A percentile compares a stretch with the other conserved stretches of the same genome.
phyloP scores from a whole-genome alignment of 2,797 vertebrate species.

The Leptatherina wallacei region DNA sequence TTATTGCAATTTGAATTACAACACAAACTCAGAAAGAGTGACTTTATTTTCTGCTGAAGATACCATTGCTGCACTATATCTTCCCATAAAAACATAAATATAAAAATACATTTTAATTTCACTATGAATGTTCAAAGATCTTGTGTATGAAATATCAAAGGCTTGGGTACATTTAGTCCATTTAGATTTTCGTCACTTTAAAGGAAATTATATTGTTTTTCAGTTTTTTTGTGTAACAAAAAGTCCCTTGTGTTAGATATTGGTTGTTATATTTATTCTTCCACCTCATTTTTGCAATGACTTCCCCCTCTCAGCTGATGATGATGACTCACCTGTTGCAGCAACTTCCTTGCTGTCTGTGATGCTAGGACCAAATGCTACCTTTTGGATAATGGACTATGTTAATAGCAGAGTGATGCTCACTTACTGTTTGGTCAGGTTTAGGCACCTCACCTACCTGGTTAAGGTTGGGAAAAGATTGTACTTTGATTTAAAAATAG shows the following conservation, averaged over 20 bases:
- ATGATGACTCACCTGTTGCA: neutral
- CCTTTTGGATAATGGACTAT: neutral
- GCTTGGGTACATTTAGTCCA: too few species aligned
- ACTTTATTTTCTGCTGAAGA: too few species aligned
- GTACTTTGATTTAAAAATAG: neutral
- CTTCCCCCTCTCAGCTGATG: neutral
- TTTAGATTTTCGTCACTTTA: too few species aligned
- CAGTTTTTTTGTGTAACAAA: too few species aligned
- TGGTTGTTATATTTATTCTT: neutral
- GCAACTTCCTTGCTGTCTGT: neutral
- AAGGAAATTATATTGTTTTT: too few species aligned
- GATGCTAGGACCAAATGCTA: neutral
- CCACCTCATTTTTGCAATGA: neutral
- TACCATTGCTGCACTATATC: too few species aligned
- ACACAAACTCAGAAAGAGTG: too few species aligned
- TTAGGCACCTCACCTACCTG: neutral
- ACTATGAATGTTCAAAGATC: too few species aligned
- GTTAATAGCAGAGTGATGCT: neutral
- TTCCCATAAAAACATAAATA: too few species aligned
- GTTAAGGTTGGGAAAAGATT: neutral
- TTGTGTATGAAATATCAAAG: too few species aligned
- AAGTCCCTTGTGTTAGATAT: neutral
- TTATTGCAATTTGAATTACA: too few species aligned
- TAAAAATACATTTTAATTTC: too few species aligned
- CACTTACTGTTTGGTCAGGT: neutral